These are phyloP conservation scores for Melanogrammus aeglefinus DNA, from an alignment of 2,797 vertebrate species.

Conservation along the genomic window DNA sequence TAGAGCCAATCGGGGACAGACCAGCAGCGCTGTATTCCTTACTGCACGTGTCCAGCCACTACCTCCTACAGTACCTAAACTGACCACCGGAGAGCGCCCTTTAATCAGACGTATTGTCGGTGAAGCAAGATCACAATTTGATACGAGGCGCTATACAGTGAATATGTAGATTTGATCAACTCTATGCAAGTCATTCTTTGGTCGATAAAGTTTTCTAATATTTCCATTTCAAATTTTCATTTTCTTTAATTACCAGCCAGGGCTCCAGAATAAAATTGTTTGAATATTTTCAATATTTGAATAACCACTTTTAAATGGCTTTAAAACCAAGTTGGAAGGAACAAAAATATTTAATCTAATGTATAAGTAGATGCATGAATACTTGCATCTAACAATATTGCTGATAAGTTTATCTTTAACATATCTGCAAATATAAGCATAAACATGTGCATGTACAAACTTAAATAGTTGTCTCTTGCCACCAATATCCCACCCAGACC, in stretches of 20 bases:
- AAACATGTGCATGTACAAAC: no score
- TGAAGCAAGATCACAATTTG: not conserved
- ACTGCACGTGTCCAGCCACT: constrained; percentile 26
- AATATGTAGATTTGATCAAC: not conserved
- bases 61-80: constrained; percentile 26
- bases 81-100: constrained; percentile 20
- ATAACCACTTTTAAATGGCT: no score
- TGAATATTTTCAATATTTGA: not conserved
- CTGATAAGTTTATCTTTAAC: no score
- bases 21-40: constrained; percentile 8
- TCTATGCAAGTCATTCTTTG: not conserved
- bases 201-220: not conserved
- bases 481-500: no score
- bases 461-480: no score
- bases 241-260: not conserved
- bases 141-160: not conserved
- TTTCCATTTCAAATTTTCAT: not conserved
- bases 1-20: constrained; percentile 9
- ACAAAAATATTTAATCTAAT: no score
- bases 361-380: no score
- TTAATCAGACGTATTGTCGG: not conserved
- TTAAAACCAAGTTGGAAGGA: no score
- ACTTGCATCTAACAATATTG: no score
- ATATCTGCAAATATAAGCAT: no score
- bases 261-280: not conserved